Percentiles rank a stretch among this genome's conserved stretches.
Conservation (phyloP, 2,797 vertebrate species). For the Synaphobranchus kaupii region DNA sequence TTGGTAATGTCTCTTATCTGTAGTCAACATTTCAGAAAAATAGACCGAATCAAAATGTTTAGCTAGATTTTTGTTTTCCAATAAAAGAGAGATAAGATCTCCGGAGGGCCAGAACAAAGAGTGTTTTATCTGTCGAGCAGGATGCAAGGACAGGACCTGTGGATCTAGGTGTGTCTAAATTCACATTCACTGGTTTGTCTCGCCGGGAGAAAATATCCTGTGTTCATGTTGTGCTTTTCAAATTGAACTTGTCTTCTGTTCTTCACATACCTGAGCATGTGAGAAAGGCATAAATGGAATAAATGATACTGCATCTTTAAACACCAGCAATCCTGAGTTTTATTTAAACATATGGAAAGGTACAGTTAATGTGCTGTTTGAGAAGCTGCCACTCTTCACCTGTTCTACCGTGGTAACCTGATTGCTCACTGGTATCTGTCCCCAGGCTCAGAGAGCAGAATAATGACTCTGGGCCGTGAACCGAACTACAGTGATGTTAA, state of each 20-base stretch:
- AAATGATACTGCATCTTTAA: constrained; percentile 64
- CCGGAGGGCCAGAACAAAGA: not conserved
- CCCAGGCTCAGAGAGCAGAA: not conserved
- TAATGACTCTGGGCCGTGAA: not conserved
- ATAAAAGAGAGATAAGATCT: not conserved
- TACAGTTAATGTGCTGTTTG: not conserved
- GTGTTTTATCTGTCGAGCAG: not conserved
- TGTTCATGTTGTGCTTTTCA: constrained; percentile 43
- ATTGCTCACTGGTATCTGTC: not conserved
- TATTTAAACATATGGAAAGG: constrained; percentile 51
- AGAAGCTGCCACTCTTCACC: not conserved
- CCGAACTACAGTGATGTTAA: not conserved
- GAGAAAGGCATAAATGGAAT: constrained; percentile 54
- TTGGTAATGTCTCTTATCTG: constrained; percentile 51
- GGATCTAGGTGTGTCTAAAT: not conserved
- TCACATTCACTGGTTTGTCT: not conserved
- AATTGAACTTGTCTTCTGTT: constrained; percentile 33
- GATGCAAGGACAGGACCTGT: not conserved
- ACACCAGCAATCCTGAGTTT: constrained; percentile 63
- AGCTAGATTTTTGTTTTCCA: not conserved
- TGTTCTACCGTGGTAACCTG: not conserved
- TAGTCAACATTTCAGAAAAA: not conserved
- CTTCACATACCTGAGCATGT: constrained; percentile 56
- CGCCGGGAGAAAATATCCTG: not conserved
- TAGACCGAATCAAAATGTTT: not conserved